phyloP scores from a whole-genome alignment of 2,888 invertebrate species.

The Caenorhabditis macrosperma region DNA sequence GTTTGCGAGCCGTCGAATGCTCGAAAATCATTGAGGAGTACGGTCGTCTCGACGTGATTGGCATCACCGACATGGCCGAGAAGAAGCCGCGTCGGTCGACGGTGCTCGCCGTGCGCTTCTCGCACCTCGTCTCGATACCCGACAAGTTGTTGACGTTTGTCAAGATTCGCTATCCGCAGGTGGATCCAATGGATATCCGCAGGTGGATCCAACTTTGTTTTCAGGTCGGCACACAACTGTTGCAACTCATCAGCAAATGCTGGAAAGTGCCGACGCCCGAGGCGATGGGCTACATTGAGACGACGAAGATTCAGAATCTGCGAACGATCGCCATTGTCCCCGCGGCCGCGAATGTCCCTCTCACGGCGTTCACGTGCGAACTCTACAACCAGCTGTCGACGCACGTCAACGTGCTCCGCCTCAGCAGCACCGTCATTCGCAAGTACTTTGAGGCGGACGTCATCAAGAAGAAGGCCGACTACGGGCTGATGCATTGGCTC shows the following conservation, averaged over 20 bases:
- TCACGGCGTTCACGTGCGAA: constrained; percentile 95
- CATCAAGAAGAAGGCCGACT: constrained; percentile 81
- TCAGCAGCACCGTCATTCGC: constrained; percentile 39
- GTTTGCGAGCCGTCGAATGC: constrained; percentile 49
- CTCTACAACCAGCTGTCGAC: constrained; percentile 89
- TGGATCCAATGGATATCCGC: too few relatives aligned
- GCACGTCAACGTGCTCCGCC: constrained; percentile 86
- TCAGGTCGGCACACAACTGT: constrained; percentile 91
- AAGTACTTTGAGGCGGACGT: constrained; percentile 38
- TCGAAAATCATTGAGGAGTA: constrained; percentile 57
- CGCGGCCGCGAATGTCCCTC: constrained; percentile 93
- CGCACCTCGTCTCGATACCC: constrained; percentile 91
- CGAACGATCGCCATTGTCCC: constrained; percentile 96
- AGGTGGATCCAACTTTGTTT: constrained; percentile 37
- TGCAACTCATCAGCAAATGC: constrained; percentile 89
- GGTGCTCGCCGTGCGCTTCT: constrained; percentile 88
- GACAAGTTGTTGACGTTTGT: constrained; percentile 96
- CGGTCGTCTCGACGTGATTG: constrained; percentile 54
- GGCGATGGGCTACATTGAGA: constrained; percentile 15
- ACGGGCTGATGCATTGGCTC: constrained; percentile 93
- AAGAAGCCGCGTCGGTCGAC: constrained; percentile 87
- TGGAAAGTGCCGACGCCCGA: constrained; percentile 57
- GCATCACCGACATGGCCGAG: constrained; percentile 63
- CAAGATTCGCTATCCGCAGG: constrained; percentile 93
- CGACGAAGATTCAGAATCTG: constrained; percentile 84